phyloP scores from a whole-genome alignment of 2,888 invertebrate species.

The Octonoba sinensis region DNA sequence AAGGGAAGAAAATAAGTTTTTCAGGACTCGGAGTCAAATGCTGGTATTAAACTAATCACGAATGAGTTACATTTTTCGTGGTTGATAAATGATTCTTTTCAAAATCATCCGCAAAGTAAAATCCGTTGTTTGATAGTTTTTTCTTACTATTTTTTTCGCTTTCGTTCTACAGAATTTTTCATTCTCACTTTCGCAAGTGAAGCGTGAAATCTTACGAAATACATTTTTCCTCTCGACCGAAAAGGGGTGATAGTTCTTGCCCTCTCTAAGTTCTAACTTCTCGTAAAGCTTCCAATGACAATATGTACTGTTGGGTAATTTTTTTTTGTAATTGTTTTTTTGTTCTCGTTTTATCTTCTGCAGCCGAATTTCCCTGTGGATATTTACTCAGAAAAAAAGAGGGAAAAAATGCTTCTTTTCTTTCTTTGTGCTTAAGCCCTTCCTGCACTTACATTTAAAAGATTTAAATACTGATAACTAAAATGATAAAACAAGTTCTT shows the following conservation, averaged over 20 bases:
- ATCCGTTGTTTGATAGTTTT: constrained; percentile 1
- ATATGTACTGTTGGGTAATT: neutral
- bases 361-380: too few species aligned
- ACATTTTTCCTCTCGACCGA: neutral
- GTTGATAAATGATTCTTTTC: constrained; percentile 11
- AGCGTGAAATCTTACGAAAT: constrained; percentile 5
- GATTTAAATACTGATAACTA: too few species aligned
- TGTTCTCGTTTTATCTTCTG: too few species aligned
- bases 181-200: constrained; percentile 6
- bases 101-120: neutral
- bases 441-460: too few species aligned
- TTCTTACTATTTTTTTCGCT: neutral
- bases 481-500: too few species aligned
- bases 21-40: neutral
- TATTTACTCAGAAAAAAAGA: too few species aligned
- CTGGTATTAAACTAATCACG: constrained; percentile 3
- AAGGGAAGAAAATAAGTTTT: neutral
- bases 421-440: too few species aligned
- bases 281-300: neutral
- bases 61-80: constrained; percentile 7
- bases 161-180: neutral
- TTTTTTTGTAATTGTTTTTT: too few species aligned
- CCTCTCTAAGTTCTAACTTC: neutral
- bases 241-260: neutral
- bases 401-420: too few species aligned